Conservation (phyloP, 2,113 vertebrate genomes). For the Macquaria ambigua region DNA sequence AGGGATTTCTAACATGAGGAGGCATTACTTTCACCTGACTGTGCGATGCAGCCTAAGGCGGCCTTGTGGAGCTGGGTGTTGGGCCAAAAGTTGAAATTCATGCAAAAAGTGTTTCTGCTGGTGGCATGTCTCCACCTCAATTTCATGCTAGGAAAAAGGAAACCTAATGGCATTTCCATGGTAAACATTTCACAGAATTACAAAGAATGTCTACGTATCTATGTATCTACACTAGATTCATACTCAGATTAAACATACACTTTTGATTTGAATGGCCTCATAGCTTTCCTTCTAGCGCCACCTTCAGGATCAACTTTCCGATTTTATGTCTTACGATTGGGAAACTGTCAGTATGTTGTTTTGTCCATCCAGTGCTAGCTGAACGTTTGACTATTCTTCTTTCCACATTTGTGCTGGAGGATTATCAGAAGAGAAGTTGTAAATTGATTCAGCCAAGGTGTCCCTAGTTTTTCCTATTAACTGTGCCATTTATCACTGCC, state of each 20-base stretch:
- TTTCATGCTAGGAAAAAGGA: not conserved
- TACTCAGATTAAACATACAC: not conserved
- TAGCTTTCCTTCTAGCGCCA: not conserved
- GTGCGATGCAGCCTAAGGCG: too few relatives aligned
- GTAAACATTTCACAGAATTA: conserved; percentile 7
- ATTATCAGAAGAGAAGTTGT: not conserved
- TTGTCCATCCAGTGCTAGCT: not conserved
- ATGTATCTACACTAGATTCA: not conserved
- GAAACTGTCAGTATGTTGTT: not conserved
- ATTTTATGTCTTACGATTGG: not conserved
- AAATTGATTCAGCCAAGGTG: conserved; percentile 13
- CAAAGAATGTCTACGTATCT: not conserved
- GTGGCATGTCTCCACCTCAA: not conserved
- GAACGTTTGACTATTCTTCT: not conserved
- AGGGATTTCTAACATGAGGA: not conserved
- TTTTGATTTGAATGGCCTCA: not conserved
- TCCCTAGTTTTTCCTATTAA: conserved; percentile 49
- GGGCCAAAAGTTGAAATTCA: conserved; percentile 7
- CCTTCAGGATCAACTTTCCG: not conserved
- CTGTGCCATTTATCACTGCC: conserved; percentile 59
- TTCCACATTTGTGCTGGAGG: not conserved
- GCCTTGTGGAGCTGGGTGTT: not conserved
- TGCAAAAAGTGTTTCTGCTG: not conserved
- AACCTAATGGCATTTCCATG: not conserved
- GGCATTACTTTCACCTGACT: not conserved